Evolutionary conservation across 1,140 invertebrate species (phyloP).

Genomic region (Saxidomus purpurata): DNA sequence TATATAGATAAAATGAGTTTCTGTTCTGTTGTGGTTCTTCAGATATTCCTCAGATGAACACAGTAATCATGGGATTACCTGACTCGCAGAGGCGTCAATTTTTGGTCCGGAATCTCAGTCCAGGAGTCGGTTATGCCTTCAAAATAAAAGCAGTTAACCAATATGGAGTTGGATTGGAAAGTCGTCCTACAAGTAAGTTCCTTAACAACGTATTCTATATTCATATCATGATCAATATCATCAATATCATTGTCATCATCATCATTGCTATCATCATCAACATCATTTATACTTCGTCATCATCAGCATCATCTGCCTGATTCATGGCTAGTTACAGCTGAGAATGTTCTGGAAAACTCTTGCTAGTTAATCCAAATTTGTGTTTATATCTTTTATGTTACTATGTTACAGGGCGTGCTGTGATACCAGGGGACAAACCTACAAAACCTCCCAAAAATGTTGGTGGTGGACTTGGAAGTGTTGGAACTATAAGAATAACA

Average conservation of each 20-base stretch:
- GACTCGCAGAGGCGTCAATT: conserved; percentile 48
- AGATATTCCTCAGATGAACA: not conserved
- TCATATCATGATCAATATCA: no score
- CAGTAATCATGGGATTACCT: not conserved
- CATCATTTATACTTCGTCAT: no score
- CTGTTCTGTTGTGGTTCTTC: not conserved
- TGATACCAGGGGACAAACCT: conserved; percentile 57
- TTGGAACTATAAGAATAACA: conserved; percentile 72
- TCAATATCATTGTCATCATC: no score
- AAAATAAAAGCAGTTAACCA: conserved; percentile 95
- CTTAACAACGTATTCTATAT: no score
- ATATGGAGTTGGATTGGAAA: conserved; percentile 90
- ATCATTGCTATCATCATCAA: no score
- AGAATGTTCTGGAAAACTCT: no score
- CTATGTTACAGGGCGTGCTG: not conserved
- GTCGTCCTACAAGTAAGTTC: conserved; percentile 84
- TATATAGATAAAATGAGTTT: no score
- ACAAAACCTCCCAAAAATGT: conserved; percentile 67
- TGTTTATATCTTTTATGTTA: no score
- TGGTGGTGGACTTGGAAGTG: conserved; percentile 76
- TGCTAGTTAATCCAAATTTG: no score
- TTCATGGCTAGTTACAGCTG: no score
- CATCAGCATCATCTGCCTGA: no score
- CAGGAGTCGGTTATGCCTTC: conserved; percentile 96
- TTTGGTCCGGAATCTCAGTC: conserved; percentile 88